These are phyloP conservation scores for Paramormyrops hopkinsi DNA, from an alignment of 2,797 vertebrate species.

Conservation along the genomic window DNA sequence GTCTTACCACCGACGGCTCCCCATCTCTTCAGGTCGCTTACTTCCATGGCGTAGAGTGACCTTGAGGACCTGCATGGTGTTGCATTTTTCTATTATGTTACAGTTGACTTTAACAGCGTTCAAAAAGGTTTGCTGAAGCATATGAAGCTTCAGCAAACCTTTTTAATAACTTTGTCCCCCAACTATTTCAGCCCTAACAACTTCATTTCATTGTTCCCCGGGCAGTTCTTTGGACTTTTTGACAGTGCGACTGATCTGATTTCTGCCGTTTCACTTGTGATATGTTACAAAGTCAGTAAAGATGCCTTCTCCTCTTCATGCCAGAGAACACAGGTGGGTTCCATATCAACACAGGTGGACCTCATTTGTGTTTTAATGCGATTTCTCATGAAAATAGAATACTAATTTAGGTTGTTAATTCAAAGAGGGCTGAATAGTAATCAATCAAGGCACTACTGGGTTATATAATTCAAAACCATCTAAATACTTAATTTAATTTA, in stretches of 20 bases:
- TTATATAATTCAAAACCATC: background rate
- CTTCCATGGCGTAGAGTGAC: background rate
- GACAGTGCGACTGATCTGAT: background rate
- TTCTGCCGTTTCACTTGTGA: background rate
- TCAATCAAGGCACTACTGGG: background rate
- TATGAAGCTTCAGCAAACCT: background rate
- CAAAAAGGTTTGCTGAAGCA: no score
- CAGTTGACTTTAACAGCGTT: background rate
- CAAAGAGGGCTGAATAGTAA: background rate
- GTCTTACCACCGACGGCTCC: background rate
- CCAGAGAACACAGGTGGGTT: slow-evolving; percentile 15
- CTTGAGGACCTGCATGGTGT: background rate
- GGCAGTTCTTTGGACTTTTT: background rate
- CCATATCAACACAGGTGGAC: slow-evolving; percentile 2
- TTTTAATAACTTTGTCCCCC: background rate
- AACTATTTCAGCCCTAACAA: background rate
- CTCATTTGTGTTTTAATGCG: background rate
- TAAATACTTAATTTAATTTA: slow-evolving; percentile 1
- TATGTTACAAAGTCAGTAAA: background rate
- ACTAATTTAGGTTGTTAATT: background rate
- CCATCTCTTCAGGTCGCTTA: background rate
- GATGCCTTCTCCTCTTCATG: background rate
- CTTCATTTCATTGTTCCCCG: background rate
- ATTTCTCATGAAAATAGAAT: background rate
- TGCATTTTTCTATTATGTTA: background rate